phyloP scores from a whole-genome alignment of 2,113 vertebrate species.

The Thunnus thynnus region DNA sequence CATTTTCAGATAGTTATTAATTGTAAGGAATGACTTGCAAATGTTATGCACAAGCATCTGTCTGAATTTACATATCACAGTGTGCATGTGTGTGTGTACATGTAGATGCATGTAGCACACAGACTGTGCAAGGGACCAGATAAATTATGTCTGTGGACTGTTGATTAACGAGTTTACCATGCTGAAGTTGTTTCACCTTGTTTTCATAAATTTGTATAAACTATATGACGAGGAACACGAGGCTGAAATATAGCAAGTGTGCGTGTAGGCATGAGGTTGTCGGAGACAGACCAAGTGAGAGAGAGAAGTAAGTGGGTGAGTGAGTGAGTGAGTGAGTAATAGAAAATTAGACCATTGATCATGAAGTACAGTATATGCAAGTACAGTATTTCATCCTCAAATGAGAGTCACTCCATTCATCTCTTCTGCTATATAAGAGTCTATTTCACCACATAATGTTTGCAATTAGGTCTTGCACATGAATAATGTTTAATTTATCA shows the following conservation, averaged over 20 bases:
- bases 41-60: slow-evolving; percentile 79
- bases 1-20: slow-evolving; percentile 47
- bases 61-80: slow-evolving; percentile 76
- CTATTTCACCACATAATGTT: slow-evolving; percentile 61
- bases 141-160: slow-evolving; percentile 37
- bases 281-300: slow-evolving; percentile 39
- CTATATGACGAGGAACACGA: slow-evolving; percentile 23
- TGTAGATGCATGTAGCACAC: slow-evolving; percentile 31
- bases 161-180: slow-evolving; percentile 63
- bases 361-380: slow-evolving; percentile 47
- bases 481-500: slow-evolving; percentile 70
- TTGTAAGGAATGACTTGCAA: slow-evolving; percentile 71
- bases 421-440: slow-evolving; percentile 29
- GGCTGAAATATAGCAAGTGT: slow-evolving; percentile 26
- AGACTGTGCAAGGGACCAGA: slow-evolving; percentile 26
- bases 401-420: slow-evolving; percentile 57
- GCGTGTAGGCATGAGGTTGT: slow-evolving; percentile 20
- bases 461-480: slow-evolving; percentile 61
- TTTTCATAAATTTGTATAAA: slow-evolving; percentile 54
- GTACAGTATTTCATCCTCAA: slow-evolving; percentile 59
- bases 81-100: slow-evolving; percentile 40
- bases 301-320: slow-evolving; percentile 19
- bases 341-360: slow-evolving; percentile 63
- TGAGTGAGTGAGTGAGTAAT: slow-evolving; percentile 35
- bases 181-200: slow-evolving; percentile 50